Conservation (phyloP, 92 coral and sea anemone genomes). For the Pocillopora grandis region DNA sequence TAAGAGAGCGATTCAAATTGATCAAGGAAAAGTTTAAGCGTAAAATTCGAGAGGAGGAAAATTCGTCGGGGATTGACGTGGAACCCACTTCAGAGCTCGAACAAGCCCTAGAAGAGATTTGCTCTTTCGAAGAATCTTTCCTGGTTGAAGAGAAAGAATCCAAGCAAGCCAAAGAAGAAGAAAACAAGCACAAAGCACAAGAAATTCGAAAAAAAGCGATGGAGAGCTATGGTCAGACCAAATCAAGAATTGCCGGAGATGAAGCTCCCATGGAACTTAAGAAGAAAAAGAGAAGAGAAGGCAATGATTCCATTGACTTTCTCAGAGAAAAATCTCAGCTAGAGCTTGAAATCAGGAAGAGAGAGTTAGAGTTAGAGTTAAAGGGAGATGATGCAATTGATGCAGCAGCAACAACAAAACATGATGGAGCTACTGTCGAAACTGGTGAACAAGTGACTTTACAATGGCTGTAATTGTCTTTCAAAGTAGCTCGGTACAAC, state of each 20-base stretch:
- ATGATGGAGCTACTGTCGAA: neutral
- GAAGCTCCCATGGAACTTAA: too few relatives aligned
- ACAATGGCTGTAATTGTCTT: too few relatives aligned
- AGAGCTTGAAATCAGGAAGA: too few relatives aligned
- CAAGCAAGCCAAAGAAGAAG: slow-evolving; percentile 1
- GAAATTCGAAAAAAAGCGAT: neutral
- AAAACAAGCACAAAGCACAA: neutral
- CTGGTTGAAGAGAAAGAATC: neutral
- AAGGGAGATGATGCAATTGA: slow-evolving; percentile 9
- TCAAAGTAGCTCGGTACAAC: too few relatives aligned
- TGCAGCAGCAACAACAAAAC: neutral
- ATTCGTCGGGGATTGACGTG: slow-evolving; percentile 48
- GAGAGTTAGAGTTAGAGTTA: neutral
- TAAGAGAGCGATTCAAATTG: too few relatives aligned
- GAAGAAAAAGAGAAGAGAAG: too few relatives aligned
- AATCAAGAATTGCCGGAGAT: neutral
- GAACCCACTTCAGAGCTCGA: slow-evolving; percentile 48
- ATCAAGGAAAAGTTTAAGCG: slow-evolving; percentile 8
- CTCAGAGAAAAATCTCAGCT: too few relatives aligned
- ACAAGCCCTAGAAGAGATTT: slow-evolving; percentile 11
- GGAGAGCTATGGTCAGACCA: neutral
- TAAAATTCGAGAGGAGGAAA: slow-evolving; percentile 52
- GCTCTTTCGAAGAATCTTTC: neutral
- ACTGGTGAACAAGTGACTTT: neutral
- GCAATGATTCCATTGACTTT: too few relatives aligned